Evolutionary conservation across 2,888 invertebrate species (phyloP), one percentile per base, ranked within the genome.

Genomic region (Cheilosia variabilis): DNA sequence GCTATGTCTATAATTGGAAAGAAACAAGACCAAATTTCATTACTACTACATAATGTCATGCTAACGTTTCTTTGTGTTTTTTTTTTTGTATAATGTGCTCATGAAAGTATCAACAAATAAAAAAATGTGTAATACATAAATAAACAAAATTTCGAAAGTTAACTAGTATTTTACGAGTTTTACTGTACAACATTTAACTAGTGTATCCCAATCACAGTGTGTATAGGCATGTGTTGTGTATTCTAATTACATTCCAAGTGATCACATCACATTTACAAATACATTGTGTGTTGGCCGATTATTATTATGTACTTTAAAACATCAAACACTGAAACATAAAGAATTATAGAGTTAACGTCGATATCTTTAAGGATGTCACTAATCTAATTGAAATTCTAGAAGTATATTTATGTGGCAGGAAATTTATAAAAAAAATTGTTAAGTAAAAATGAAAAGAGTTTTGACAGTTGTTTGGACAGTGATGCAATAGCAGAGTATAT

Each of bases 401-500:
- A 75, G 24, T 31, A 41, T 41, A 31, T 31, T 31, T 31, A 47
- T 27, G 55, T 73, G 27, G 34, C 22, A 53, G n/a, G 31, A 50
- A 34, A 71, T 4, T 17, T 53, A 60, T 43, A n/a, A 52, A 62
- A 77, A 58, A 4, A 69, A 79, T 71, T 41, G 55, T 53, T 31
- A 80, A 76, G 60, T 31, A 9, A 75, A 66, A 65, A 43, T 22
- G 57, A 73, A 52, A 68, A 31, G 10, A 60, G 34, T 47, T 73
- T 68, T 65, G 41, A 82, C 52, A 81, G 71, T 73, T 71, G 71
- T 77, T 81, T 73, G 86, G 86, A 86, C 66, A 86, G 81, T 81
- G 86, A 86, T 86, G 86, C 86, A 86, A 76, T 43, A 86, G 84
- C 66, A 80, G 43, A 84, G 84, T 71, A 60, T 77, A 77, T 31